Percentiles rank a stretch among this genome's conserved stretches.
phyloP scores from a whole-genome alignment of 30 jellyfish, hydroid and myxozoan genomes.

The Hydra vulgaris region DNA sequence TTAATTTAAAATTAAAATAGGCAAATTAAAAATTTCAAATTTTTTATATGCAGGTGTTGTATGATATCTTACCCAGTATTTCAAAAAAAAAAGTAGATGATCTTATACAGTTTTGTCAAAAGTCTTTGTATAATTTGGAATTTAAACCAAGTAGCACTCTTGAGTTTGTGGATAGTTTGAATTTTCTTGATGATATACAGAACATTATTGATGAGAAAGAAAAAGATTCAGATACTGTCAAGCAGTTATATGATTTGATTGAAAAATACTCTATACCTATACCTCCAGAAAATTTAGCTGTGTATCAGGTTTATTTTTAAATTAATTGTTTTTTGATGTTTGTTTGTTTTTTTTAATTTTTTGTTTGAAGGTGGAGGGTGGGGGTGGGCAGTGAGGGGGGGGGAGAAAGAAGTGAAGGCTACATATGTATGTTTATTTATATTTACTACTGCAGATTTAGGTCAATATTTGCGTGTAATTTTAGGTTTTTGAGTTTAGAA shows the following conservation, averaged over 20 bases:
- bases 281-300: slow-evolving; percentile 98
- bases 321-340: not conserved
- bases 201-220: slow-evolving; percentile 87
- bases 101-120: slow-evolving; percentile 62
- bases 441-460: no score
- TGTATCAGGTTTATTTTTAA: slow-evolving; percentile 57
- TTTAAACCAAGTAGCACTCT: slow-evolving; percentile 49
- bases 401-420: no score
- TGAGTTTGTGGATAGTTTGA: slow-evolving; percentile 67
- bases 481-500: no score
- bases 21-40: no score
- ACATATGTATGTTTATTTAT: no score
- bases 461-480: no score
- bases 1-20: no score
- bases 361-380: no score
- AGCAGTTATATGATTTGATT: slow-evolving; percentile 71
- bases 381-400: no score
- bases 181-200: slow-evolving; percentile 75
- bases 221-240: slow-evolving; percentile 74
- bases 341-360: not conserved
- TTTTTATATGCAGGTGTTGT: slow-evolving; percentile 41
- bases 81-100: slow-evolving; percentile 70
- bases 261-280: slow-evolving; percentile 83
- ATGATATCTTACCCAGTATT: slow-evolving; percentile 75
- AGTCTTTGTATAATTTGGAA: slow-evolving; percentile 62